Base-by-base conservation (phyloP, 2,888 invertebrate species). In the Heliothis peltigera region DNA sequence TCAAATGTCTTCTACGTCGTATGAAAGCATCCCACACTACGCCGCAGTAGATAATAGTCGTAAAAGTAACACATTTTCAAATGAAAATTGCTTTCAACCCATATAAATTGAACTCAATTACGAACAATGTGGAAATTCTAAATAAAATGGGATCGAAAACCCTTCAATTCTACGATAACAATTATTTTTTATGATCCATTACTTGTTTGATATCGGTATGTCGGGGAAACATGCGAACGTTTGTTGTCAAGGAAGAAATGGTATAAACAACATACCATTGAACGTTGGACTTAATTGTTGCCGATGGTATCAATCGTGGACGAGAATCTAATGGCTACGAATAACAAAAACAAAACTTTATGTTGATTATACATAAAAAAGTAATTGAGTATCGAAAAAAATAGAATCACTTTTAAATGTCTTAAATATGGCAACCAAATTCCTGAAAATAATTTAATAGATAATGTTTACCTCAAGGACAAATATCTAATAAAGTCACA, bases 121-220 rank as follows among this genome's bases (percentile, higher is more conserved):
- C 70, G 62, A 70, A 70, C 68, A 63, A 63, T 72, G 63, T 73
- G 77, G 70, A 74, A 80, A 77, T 78, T 70, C 57, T 67, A 76
- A 82, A 78, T 72, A 62, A 71, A 81, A 70, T 55, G 52, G 60
- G 19, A 66, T 69, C 61, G 64, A 59, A 64, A 59, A 65, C 73
- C 68, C 64, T 75, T 81, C 71, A 72, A 65, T 72, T 73, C 57
- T 65, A 64, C 61, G 56, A 70, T 84, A 78, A 77, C 83, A 84
- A 81, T 85, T 81, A 84, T 80, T 71, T 84, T 84, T 84, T 84
- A 83, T 76, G 77, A 75, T 62, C 60, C 58, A 77, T 77, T 66
- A 56, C 64, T 65, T 69, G 71, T 71, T 66, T 75, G 52, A 39
- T 53, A 54, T 43, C 44, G 58, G 19, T 49, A 57, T 49, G 35